Conservation (phyloP, 2,797 vertebrate species). For the Rallus crepitans region DNA sequence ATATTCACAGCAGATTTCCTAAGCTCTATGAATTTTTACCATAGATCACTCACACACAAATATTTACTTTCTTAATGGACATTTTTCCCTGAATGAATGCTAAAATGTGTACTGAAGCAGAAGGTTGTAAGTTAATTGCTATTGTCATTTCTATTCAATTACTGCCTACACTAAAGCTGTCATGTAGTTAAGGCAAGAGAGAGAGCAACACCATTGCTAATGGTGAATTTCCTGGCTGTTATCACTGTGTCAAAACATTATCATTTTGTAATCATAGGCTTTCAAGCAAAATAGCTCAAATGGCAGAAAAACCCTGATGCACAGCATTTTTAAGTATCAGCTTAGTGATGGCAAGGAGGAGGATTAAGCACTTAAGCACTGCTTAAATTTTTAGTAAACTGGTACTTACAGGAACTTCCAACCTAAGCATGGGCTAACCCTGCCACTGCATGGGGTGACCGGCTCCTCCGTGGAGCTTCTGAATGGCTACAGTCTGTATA, state of each 20-base stretch:
- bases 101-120: neutral
- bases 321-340: neutral
- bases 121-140: conserved; percentile 13
- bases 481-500: rapidly evolving
- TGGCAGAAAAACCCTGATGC: neutral
- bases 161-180: conserved; percentile 19
- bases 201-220: neutral
- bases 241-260: conserved; percentile 41
- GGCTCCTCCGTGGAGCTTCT: rapidly evolving
- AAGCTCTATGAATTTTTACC: neutral
- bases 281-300: conserved; percentile 1
- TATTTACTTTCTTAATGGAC: conserved; percentile 3
- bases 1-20: neutral
- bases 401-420: neutral
- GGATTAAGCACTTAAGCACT: neutral
- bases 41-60: neutral
- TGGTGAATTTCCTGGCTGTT: neutral
- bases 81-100: neutral
- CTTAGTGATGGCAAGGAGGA: neutral
- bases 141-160: neutral
- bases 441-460: rapidly evolving
- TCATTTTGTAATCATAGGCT: neutral
- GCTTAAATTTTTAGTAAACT: neutral
- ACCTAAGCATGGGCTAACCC: neutral
- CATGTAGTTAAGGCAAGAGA: neutral